Evolutionary conservation across 1,140 invertebrate genomes (phyloP).

Genomic region (Vanessa atalanta): DNA sequence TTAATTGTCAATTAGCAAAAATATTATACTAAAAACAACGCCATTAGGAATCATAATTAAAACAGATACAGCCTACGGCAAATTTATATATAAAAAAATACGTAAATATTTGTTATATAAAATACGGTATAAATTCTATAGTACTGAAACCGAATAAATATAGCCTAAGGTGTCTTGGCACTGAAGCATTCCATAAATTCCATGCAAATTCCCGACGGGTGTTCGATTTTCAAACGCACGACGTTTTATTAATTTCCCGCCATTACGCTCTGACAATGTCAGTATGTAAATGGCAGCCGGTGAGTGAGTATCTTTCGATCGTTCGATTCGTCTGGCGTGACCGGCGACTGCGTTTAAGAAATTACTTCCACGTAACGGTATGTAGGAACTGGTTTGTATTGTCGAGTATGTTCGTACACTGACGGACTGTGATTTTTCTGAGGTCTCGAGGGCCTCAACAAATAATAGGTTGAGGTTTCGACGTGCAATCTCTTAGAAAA

Average conservation of each 20-base stretch:
- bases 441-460: slow-evolving; percentile 47
- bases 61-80: too few species aligned
- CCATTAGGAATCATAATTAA: too few species aligned
- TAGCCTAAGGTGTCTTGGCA: neutral
- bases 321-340: slow-evolving; percentile 59
- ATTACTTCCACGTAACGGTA: slow-evolving; percentile 71
- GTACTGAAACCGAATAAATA: neutral
- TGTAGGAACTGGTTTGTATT: slow-evolving; percentile 69
- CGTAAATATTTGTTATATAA: neutral
- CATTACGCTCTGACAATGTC: slow-evolving; percentile 40
- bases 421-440: slow-evolving; percentile 62
- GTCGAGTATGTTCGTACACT: slow-evolving; percentile 50
- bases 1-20: too few species aligned
- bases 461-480: slow-evolving; percentile 36
- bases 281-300: slow-evolving; percentile 48
- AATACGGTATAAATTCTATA: neutral
- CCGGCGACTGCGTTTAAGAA: slow-evolving; percentile 66
- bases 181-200: slow-evolving; percentile 10
- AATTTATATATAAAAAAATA: neutral
- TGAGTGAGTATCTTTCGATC: slow-evolving; percentile 48
- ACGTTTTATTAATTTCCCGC: slow-evolving; percentile 44
- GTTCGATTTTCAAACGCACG: slow-evolving; percentile 40
- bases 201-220: slow-evolving; percentile 30
- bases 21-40: too few species aligned
- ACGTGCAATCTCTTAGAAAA: slow-evolving; percentile 22